phyloP scores from a whole-genome alignment of 1,140 invertebrate species.

The Aphelenchoides avenae region DNA sequence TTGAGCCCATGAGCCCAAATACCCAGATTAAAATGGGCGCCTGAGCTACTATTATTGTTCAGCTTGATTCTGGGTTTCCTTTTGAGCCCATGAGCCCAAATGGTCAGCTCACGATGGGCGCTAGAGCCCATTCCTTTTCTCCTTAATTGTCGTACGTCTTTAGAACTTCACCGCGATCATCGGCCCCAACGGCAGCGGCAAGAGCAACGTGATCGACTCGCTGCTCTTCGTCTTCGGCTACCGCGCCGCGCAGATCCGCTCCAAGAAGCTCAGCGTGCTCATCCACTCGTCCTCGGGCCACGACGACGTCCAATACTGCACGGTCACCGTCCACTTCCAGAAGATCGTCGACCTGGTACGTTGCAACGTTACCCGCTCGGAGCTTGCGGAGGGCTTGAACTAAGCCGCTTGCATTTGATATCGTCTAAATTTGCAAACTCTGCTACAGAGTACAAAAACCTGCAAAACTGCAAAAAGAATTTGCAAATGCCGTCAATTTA shows the following conservation, averaged over 20 bases:
- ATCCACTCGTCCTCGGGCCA: constrained; percentile 87
- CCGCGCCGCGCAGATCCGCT: constrained; percentile 85
- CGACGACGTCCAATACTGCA: constrained; percentile 73
- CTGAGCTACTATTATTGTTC: too few relatives aligned
- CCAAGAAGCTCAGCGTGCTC: constrained; percentile 86
- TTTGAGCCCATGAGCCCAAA: too few relatives aligned
- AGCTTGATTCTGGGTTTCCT: too few relatives aligned
- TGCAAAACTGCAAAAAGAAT: too few relatives aligned
- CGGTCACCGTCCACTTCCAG: constrained; percentile 84
- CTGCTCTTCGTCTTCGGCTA: constrained; percentile 88
- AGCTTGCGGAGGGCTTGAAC: too few relatives aligned
- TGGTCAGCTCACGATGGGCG: too few relatives aligned
- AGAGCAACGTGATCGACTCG: constrained; percentile 98
- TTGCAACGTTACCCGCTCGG: too few relatives aligned
- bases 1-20: too few relatives aligned
- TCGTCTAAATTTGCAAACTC: neutral
- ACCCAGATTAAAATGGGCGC: too few relatives aligned
- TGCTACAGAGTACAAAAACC: constrained; percentile 5
- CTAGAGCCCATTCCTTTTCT: too few relatives aligned
- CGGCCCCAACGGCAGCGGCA: constrained; percentile 98
- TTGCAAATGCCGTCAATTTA: too few relatives aligned
- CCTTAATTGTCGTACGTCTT: constrained; percentile 49
- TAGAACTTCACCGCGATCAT: constrained; percentile 92
- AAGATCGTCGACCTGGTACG: constrained; percentile 69
- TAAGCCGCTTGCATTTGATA: too few relatives aligned